Percentiles rank a stretch among this genome's conserved stretches.
phyloP scores from a whole-genome alignment of 2,113 vertebrate genomes.

The Butastur rufipennis region DNA sequence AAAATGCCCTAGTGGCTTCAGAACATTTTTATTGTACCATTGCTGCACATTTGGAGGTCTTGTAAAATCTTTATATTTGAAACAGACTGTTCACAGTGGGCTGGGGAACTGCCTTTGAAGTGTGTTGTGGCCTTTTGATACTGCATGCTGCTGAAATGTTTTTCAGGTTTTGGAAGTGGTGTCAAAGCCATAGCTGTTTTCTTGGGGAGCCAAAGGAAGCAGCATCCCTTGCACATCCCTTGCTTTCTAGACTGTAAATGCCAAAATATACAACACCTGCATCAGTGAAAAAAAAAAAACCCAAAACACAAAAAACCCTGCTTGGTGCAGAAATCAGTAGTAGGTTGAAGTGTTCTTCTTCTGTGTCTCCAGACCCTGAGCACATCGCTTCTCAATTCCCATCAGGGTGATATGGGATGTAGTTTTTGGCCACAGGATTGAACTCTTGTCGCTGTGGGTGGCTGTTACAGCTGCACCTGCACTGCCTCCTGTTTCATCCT shows the following conservation, averaged over 20 bases:
- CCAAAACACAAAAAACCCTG: background rate
- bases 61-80: background rate
- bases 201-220: background rate
- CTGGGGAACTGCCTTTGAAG: background rate
- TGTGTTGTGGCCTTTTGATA: background rate
- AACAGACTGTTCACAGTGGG: background rate
- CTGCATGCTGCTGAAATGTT: background rate
- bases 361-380: background rate
- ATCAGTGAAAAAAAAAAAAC: background rate
- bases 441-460: background rate
- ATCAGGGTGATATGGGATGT: background rate
- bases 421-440: background rate
- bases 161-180: background rate
- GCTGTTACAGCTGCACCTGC: background rate
- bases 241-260: background rate
- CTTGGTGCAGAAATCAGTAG: background rate
- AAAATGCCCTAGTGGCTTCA: background rate
- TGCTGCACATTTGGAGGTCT: background rate
- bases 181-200: background rate
- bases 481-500: background rate
- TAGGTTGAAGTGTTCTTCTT: background rate
- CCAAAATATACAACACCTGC: background rate
- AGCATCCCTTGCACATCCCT: background rate
- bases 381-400: accelerated
- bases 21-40: background rate